These are phyloP conservation scores for Tauraco hartlaubi DNA, from an alignment of 2,797 vertebrate species.

Conservation along the genomic window DNA sequence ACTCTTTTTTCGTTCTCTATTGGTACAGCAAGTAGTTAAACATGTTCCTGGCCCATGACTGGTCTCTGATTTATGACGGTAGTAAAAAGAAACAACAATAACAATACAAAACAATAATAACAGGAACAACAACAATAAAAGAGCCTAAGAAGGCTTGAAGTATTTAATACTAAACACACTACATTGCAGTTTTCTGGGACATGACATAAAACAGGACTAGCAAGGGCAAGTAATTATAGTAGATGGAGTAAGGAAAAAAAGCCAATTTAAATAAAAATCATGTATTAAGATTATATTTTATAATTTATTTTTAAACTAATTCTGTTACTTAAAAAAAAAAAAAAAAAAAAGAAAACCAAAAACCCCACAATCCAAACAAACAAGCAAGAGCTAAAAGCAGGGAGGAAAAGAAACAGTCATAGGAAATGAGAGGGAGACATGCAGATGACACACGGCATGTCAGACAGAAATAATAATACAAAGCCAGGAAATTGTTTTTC, in stretches of 20 bases:
- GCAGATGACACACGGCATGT: constrained; percentile 18
- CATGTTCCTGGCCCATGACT: not conserved
- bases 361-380: not conserved
- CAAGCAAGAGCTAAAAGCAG: not conserved
- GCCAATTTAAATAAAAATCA: not conserved
- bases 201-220: not conserved
- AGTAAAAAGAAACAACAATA: not conserved
- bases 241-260: not conserved
- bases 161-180: not conserved
- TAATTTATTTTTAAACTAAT: not conserved
- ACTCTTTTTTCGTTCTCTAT: not conserved
- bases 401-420: constrained; percentile 35
- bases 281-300: not conserved
- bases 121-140: not conserved
- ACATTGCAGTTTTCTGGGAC: not conserved
- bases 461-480: constrained; percentile 51
- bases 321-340: not conserved
- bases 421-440: constrained; percentile 47
- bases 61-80: not conserved
- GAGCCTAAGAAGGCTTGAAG: not conserved
- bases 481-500: constrained; percentile 55
- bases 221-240: not conserved
- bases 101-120: not conserved
- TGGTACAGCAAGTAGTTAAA: not conserved
- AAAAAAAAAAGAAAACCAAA: not conserved